phyloP scores from a whole-genome alignment of 2,797 vertebrate genomes.

The Adrianichthys oophorus region DNA sequence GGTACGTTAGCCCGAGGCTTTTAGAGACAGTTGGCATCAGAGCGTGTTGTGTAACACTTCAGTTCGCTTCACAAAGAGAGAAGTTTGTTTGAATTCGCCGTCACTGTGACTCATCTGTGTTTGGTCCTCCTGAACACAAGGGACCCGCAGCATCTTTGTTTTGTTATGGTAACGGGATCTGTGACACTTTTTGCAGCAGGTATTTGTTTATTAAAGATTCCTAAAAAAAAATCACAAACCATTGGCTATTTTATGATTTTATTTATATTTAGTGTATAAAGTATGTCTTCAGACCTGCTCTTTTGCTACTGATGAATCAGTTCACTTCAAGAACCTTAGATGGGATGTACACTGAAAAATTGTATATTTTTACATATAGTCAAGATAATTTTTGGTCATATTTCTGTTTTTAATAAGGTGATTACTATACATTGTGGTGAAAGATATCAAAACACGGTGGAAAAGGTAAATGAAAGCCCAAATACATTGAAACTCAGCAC shows the following conservation, averaged over 20 bases:
- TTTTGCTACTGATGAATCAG: conserved; percentile 50
- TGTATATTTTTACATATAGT: too few species aligned
- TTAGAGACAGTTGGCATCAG: conserved; percentile 6
- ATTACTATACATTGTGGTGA: too few species aligned
- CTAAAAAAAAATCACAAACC: conserved; percentile 1
- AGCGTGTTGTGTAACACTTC: conserved; percentile 20
- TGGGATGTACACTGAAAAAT: conserved; percentile 32
- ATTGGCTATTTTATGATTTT: conserved; percentile 8
- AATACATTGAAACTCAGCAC: too few species aligned
- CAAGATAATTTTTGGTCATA: too few species aligned
- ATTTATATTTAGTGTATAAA: conserved; percentile 26
- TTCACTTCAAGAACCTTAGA: conserved; percentile 26
- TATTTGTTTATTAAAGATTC: conserved; percentile 53
- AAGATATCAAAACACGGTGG: too few species aligned
- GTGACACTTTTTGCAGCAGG: conserved; percentile 55
- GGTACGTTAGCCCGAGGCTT: conserved; percentile 5
- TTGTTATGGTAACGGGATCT: conserved; percentile 22
- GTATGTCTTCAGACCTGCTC: not conserved
- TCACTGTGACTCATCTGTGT: conserved; percentile 55
- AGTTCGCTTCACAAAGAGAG: conserved; percentile 13
- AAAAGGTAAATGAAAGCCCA: too few species aligned
- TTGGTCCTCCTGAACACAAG: conserved; percentile 18
- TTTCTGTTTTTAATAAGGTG: too few species aligned
- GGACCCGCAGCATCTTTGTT: conserved; percentile 30
- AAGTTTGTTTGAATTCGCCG: conserved; percentile 15